Conservation (phyloP, 2,888 invertebrate genomes). For the Drosophila meridiana region DNA sequence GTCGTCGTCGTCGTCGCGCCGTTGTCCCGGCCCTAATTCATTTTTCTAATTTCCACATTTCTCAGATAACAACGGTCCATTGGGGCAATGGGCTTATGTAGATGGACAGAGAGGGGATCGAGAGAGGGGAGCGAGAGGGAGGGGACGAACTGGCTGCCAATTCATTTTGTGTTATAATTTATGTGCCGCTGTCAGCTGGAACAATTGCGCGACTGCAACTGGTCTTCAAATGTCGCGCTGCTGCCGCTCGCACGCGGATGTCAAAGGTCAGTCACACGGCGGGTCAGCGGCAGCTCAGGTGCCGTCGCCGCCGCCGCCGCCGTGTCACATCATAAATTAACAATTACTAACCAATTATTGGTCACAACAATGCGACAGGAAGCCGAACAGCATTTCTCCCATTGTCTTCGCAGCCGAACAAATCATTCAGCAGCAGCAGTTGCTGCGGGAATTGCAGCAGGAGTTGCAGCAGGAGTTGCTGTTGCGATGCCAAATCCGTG, state of each 20-base stretch:
- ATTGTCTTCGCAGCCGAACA: constrained; percentile 9
- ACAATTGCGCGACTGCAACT: constrained; percentile 83
- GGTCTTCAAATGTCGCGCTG: constrained; percentile 71
- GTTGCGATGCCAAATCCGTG: background rate
- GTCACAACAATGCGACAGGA: constrained; percentile 55
- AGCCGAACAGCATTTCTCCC: constrained; percentile 19
- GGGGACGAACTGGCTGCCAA: constrained; percentile 42
- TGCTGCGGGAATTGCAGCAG: background rate
- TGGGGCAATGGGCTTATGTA: constrained; percentile 11
- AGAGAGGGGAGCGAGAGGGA: background rate
- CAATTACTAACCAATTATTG: constrained; percentile 74
- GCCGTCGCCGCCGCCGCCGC: constrained; percentile 26
- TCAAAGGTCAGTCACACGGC: constrained; percentile 76
- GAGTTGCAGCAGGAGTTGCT: background rate
- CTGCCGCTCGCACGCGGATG: constrained; percentile 20
- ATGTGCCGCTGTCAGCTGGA: constrained; percentile 78
- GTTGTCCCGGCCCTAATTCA: constrained; percentile 64
- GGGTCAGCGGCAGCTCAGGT: constrained; percentile 43
- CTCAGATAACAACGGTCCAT: constrained; percentile 70
- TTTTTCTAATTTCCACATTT: constrained; percentile 77
- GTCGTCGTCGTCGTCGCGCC: constrained; percentile 16
- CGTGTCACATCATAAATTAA: constrained; percentile 66
- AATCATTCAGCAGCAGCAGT: background rate
- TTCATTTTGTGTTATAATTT: constrained; percentile 80
- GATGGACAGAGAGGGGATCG: background rate